Base-by-base conservation (phyloP, 2,888 invertebrate species). In the Diaprepes abbreviatus region DNA sequence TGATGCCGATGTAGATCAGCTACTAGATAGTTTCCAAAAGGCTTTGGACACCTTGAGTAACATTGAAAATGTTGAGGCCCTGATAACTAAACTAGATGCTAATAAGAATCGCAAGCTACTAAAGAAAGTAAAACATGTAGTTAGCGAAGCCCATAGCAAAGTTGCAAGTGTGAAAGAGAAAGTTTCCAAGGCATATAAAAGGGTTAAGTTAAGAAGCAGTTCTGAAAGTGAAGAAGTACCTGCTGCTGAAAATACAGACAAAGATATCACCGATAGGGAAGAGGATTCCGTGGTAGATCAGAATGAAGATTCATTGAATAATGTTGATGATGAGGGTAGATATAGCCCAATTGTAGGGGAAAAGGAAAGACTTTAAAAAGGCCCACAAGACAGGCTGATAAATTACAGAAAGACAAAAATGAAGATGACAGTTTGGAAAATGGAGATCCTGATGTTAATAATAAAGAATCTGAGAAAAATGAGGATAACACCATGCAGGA, bases 41-140 rank as follows among this genome's bases (percentile, higher is more conserved):
- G 55, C 40, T 28, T 19, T 70, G 14, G 48, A 66, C n/a, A 43
- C 38, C n/a, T 17, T 70, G 10, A 60, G 45, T 6, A 33, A 45
- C 4, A 38, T 58, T 16, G 62, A 52, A 19, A 36, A 70, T 50
- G 14, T 68, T 10, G 66, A 70, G 2, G 38, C 9, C n/a, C 16
- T 70, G 12, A 43, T 71, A 12, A 31, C 28, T 10, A 59, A 59
- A 52, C 19, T 71, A 31, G 67, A 60, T 50, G 21, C 31, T 4
- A 52, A 52, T 4, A 60, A 57, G 19, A 33, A 62, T 4, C 38
- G 55, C 9, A 67, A 67, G 35, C 31, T 63, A 19, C 33, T 71
- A 5, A 71, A 71, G 57, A 63, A 65, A 59, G 35, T 71, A 5
- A 68, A 71, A 35, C 36, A 43, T 35, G 21, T 62, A 10, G 28